Evolutionary conservation across 2,888 invertebrate genomes (phyloP).

Genomic region (Drosophila paramelanica): DNA sequence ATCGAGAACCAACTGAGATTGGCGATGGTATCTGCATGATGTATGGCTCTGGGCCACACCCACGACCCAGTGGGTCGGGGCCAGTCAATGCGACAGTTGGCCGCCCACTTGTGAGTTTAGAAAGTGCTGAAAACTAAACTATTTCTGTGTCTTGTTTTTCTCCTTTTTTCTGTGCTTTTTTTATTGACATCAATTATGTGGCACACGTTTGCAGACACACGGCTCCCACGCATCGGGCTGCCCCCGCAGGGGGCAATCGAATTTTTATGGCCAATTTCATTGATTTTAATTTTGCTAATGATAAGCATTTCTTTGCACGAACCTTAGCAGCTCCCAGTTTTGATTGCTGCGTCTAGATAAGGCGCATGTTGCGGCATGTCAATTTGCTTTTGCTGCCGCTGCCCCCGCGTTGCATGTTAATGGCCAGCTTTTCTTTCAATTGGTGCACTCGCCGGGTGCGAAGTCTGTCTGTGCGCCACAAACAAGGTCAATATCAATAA

Average conservation of each 20-base stretch:
- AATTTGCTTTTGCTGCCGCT: conserved; percentile 62
- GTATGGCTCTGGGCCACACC: conserved; percentile 56
- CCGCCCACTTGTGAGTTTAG: conserved; percentile 57
- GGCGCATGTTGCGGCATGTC: conserved; percentile 66
- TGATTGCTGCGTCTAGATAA: conserved; percentile 55
- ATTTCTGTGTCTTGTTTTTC: conserved; percentile 43
- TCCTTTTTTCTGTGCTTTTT: neutral
- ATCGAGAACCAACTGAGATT: conserved; percentile 55
- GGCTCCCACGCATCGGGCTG: conserved; percentile 65
- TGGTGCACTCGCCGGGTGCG: conserved; percentile 36
- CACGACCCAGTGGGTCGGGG: conserved; percentile 19
- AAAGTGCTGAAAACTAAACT: conserved; percentile 75
- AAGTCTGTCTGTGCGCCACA: conserved; percentile 68
- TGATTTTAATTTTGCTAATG: conserved; percentile 79
- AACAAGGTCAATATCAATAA: conserved; percentile 85
- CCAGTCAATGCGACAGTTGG: conserved; percentile 16
- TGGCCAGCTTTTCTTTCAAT: conserved; percentile 67
- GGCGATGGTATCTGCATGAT: conserved; percentile 71
- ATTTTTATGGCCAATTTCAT: conserved; percentile 78
- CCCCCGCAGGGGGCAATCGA: conserved; percentile 50
- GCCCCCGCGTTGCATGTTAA: conserved; percentile 60
- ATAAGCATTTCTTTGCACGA: conserved; percentile 75
- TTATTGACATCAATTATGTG: conserved; percentile 67
- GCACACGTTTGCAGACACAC: conserved; percentile 68
- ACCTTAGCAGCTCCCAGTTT: conserved; percentile 10